These are phyloP conservation scores for Alligator mississippiensis DNA, from an alignment of 2,113 vertebrate species.

Conservation along the genomic window DNA sequence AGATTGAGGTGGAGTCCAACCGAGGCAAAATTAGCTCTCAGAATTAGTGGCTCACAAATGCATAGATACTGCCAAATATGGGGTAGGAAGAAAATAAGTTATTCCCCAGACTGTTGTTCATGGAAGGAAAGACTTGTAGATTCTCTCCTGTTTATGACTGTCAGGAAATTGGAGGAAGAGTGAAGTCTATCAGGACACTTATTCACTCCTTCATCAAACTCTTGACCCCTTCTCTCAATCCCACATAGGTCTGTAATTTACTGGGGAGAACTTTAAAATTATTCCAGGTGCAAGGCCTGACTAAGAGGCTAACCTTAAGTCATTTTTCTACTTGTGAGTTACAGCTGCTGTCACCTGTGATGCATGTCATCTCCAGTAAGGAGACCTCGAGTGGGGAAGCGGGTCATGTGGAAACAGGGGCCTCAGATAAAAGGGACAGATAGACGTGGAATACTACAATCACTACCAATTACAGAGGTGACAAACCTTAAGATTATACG, in stretches of 20 bases:
- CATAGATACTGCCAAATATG: rapidly evolving
- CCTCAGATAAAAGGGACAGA: background rate
- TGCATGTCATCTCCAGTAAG: background rate
- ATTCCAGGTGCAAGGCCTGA: background rate
- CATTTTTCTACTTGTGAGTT: background rate
- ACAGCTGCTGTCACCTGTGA: background rate
- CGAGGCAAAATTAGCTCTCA: background rate
- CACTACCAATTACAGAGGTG: background rate
- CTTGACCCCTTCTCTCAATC: background rate
- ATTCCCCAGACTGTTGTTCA: background rate
- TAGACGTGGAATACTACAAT: background rate
- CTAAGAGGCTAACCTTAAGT: background rate
- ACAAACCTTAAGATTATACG: background rate
- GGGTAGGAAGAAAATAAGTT: too few species aligned
- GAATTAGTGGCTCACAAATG: background rate
- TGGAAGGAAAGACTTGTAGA: background rate
- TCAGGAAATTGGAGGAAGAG: background rate
- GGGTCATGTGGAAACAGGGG: background rate
- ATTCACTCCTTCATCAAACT: background rate
- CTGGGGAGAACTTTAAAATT: background rate
- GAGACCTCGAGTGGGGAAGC: rapidly evolving
- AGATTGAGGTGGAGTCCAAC: background rate
- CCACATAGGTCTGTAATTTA: background rate
- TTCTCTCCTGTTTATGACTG: background rate
- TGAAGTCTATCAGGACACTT: background rate